Base-by-base conservation (phyloP, 2,888 invertebrate species). In the Machimus rusticus region DNA sequence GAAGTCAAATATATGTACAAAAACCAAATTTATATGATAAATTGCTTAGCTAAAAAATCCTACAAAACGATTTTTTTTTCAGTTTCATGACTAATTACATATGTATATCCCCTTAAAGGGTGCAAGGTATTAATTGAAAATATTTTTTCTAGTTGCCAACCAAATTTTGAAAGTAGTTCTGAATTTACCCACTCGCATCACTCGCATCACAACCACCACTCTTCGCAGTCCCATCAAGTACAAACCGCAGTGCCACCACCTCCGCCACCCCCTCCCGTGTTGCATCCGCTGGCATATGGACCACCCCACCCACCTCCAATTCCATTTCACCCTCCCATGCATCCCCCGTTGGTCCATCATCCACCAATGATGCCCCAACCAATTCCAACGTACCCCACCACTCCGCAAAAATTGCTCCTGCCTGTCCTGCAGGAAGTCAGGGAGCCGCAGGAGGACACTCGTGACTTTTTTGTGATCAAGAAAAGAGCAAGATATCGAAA, bases 391-490 rank as follows among this genome's bases (percentile, higher is more conserved):
- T 87, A 66, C 66, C 37, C 74, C 28, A 43, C 12, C 6, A 34
- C 2, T 23, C 57, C 19, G 5, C 78, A 39, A 23, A 43, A 23
- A 9, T 2, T 85, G 31, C 74, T 43, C 5, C 77, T 90, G n/a
- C 90, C 90, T 34, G 89, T 90, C n/a, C 88, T 89, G 28, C 88
- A 90, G 85, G 89, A 90, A 88, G 82, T 89, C 43, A 79, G 89
- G 6, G 88, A 89, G 28, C 88, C 89, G 39, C 89, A 84, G 51
- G 86, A 81, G 14, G 88, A 88, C 43, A 66, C 84, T 12, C 82
- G 90, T 28, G 92, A 92, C 87, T 92, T 91, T 85, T 92, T 90
- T 89, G 89, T 92, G 2, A 88, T 92, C 6, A 92, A 91, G 87
- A 89, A 89, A 82, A 88, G 89, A 23, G 87, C 84, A 39, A 88